Evolutionary conservation across 2,797 vertebrate genomes (phyloP), one percentile per base, ranked within the genome.

Genomic region (Neostethus bicornis): DNA sequence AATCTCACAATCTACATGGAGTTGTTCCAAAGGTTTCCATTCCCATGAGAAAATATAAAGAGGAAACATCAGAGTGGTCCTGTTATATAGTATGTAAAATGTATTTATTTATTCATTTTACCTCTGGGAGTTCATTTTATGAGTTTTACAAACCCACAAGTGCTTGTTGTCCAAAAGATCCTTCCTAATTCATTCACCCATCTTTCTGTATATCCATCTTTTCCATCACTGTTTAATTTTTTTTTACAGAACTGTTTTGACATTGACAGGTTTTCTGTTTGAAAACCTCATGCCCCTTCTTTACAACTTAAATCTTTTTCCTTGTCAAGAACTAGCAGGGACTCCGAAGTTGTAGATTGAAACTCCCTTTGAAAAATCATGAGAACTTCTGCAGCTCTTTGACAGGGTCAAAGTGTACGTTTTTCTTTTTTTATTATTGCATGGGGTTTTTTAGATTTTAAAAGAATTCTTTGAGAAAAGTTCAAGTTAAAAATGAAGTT

Each of bases 61-160:
- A n/a, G 35, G 31, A 85, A 70, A 54, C 43, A 66, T 37, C 39
- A 53, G 34, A 52, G 55, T 2, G 16, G 66, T 41, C 3, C 38
- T 39, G 41, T 29, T 59, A 45, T 19, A 41, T 4, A 5, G 20
- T 14, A 24, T 45, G 41, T 54, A 49, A 65, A 50, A 74, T 56
- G 21, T 55, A 46, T 73, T 65, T 73, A 70, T 74, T 69, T 57
- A 66, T 76, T 70, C 66, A 70, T 79, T 79, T 75, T 66, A 66
- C 58, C n/a, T 35, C 45, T n/a, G 5, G 29, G n/a, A 31, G 31
- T 53, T 54, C 50, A 60, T 12, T 77, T 55, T 74, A 35, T 80
- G 37, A 57, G 63, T 70, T 24, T 79, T 42, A 51, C 50, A 72
- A 38, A 4, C 29, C 21, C n/a, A 21, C 35, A 7, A 28, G 6